A percentile compares a stretch with the other conserved stretches of the same genome.
Conservation (phyloP, 2,888 invertebrate genomes). For the Noctua fimbriata region DNA sequence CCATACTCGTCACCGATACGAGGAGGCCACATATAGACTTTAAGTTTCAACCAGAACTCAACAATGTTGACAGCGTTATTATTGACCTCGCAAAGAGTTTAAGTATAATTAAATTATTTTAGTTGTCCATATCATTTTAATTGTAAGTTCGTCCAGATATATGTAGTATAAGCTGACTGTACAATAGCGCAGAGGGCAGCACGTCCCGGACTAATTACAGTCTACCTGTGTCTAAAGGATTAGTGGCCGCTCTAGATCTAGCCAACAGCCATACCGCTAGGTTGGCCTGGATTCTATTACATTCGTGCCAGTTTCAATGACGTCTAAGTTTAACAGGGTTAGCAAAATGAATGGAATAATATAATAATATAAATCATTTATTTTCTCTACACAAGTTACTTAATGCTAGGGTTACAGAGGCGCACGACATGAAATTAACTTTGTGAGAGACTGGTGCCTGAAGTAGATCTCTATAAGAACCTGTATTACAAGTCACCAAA, state of each 20-base stretch:
- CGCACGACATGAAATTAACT: no score
- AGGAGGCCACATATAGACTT: not conserved
- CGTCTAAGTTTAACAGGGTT: not conserved
- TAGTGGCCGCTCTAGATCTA: slow-evolving; percentile 30
- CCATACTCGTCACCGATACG: no score
- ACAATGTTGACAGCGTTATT: not conserved
- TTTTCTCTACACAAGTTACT: no score
- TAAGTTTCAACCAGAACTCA: not conserved
- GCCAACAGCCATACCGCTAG: not conserved
- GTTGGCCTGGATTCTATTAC: slow-evolving; percentile 8
- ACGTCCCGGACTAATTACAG: slow-evolving; percentile 31
- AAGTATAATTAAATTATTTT: not conserved
- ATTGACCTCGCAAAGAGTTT: not conserved
- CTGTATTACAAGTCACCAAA: no score
- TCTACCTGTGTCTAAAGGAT: slow-evolving; percentile 40
- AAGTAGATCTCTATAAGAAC: no score
- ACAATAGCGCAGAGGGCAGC: slow-evolving; percentile 8
- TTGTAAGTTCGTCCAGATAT: no score
- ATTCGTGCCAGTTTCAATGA: slow-evolving; percentile 13
- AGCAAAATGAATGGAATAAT: slow-evolving; percentile 28
- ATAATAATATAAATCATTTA: no score
- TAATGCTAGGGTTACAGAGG: no score
- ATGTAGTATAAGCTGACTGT: not conserved
- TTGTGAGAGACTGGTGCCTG: no score
- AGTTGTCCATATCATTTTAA: not conserved